Conservation (phyloP, 2,888 invertebrate species). For the Rhyacophila evoluta region DNA sequence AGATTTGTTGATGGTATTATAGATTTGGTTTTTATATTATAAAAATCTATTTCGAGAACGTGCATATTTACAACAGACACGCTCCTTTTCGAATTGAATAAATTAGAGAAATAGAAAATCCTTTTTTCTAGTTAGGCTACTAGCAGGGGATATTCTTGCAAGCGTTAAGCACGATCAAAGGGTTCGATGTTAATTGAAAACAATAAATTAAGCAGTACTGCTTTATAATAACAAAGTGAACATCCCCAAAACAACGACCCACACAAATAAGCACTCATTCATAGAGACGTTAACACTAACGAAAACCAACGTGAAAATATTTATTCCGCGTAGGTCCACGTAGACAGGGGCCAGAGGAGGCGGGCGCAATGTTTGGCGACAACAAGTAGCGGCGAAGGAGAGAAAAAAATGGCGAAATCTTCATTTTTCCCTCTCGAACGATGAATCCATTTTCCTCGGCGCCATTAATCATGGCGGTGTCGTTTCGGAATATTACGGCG, state of each 20-base stretch:
- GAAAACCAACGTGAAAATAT: constrained; percentile 9
- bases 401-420: constrained; percentile 49
- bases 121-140: too few relatives aligned
- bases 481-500: constrained; percentile 35
- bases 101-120: too few relatives aligned
- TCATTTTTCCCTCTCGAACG: constrained; percentile 37
- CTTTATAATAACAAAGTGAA: neutral
- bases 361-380: constrained; percentile 25
- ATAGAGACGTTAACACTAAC: constrained; percentile 19
- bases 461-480: constrained; percentile 52
- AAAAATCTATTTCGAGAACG: too few relatives aligned
- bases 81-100: too few relatives aligned
- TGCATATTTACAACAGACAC: too few relatives aligned
- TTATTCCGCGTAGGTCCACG: neutral
- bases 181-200: too few relatives aligned
- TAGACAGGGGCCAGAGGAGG: constrained; percentile 5
- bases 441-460: constrained; percentile 39
- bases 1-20: too few relatives aligned
- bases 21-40: too few relatives aligned
- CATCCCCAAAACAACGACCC: neutral
- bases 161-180: too few relatives aligned
- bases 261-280: neutral
- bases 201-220: too few relatives aligned
- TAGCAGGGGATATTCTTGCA: too few relatives aligned
- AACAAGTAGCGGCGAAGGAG: constrained; percentile 37